Conservation (phyloP, 1,140 invertebrate genomes). For the Drosophila sulfurigaster region DNA sequence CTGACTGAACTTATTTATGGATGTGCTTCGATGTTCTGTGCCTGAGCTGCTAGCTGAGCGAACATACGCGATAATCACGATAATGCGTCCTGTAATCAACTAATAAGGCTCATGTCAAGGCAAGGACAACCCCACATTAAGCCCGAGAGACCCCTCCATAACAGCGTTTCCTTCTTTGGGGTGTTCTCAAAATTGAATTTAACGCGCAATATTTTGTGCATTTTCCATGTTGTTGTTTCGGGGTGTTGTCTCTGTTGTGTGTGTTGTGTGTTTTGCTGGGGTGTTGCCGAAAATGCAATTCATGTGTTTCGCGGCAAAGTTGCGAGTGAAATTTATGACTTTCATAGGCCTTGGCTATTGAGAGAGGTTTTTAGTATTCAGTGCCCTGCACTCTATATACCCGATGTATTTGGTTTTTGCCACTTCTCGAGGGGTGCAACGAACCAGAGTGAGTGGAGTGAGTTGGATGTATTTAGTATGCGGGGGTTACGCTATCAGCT, state of each 20-base stretch:
- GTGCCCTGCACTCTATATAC: neutral
- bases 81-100: slow-evolving; percentile 85
- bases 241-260: slow-evolving; percentile 3
- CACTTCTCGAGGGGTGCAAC: slow-evolving; percentile 47
- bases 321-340: slow-evolving; percentile 79
- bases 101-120: slow-evolving; percentile 82
- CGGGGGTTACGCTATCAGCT: slow-evolving; percentile 75
- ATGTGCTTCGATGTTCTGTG: slow-evolving; percentile 3
- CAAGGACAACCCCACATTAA: slow-evolving; percentile 56
- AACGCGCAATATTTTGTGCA: slow-evolving; percentile 84
- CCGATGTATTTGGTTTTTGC: neutral
- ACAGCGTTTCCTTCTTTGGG: slow-evolving; percentile 25
- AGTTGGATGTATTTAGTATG: neutral
- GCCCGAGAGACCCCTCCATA: slow-evolving; percentile 5
- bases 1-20: slow-evolving; percentile 64
- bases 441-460: neutral
- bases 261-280: slow-evolving; percentile 29
- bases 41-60: neutral
- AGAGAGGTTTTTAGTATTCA: slow-evolving; percentile 18
- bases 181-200: slow-evolving; percentile 81
- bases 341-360: slow-evolving; percentile 53
- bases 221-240: slow-evolving; percentile 67
- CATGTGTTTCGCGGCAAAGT: slow-evolving; percentile 68
- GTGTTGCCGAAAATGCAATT: slow-evolving; percentile 79
- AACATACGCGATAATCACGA: slow-evolving; percentile 83